These are phyloP conservation scores for Platalea minor DNA, from an alignment of 2,797 vertebrate genomes.

Conservation along the genomic window DNA sequence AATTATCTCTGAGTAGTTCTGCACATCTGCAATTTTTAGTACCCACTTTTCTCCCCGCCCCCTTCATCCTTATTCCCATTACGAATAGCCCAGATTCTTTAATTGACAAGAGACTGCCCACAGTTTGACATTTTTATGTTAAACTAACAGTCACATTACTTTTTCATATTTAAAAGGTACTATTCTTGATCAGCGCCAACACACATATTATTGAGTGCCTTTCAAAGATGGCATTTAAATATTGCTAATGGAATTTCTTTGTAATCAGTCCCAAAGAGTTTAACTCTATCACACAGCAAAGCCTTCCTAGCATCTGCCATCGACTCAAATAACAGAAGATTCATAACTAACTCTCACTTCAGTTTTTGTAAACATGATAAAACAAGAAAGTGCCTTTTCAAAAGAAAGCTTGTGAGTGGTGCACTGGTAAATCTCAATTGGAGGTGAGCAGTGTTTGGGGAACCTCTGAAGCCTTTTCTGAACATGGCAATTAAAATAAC, in stretches of 20 bases:
- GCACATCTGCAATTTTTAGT: constrained; percentile 57
- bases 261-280: constrained; percentile 71
- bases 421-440: constrained; percentile 4
- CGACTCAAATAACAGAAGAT: constrained; percentile 43
- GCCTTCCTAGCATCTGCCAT: constrained; percentile 54
- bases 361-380: constrained; percentile 67
- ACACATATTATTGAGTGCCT: constrained; percentile 69
- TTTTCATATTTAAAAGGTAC: constrained; percentile 73
- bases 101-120: constrained; percentile 71
- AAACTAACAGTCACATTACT: constrained; percentile 71
- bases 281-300: constrained; percentile 59
- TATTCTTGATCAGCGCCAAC: constrained; percentile 70
- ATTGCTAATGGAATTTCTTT: constrained; percentile 76
- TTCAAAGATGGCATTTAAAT: constrained; percentile 72
- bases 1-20: constrained; percentile 61
- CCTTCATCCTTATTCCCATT: constrained; percentile 55
- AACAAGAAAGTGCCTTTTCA: constrained; percentile 62
- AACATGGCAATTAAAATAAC: constrained; percentile 42
- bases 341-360: constrained; percentile 52
- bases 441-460: not conserved
- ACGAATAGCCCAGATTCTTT: constrained; percentile 73
- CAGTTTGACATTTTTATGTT: constrained; percentile 74
- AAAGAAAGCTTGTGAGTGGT: constrained; percentile 16
- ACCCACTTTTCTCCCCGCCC: not conserved
- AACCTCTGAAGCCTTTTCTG: constrained; percentile 28